phyloP scores from a whole-genome alignment of 2,113 vertebrate species.

The Percopsis transmontana region DNA sequence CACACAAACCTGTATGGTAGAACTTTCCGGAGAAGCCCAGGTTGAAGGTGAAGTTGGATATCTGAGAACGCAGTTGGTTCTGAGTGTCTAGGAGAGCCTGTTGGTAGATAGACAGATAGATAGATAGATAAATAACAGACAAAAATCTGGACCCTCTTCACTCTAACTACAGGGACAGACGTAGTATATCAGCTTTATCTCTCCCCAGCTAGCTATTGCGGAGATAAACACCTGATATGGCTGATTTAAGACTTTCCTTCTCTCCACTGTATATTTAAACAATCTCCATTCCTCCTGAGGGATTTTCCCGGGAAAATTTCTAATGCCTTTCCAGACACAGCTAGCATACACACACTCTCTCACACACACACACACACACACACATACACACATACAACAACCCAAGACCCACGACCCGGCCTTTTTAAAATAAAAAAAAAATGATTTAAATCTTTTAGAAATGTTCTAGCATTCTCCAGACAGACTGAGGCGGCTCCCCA shows the following conservation, averaged over 20 bases:
- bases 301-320: background rate
- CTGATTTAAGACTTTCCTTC: conserved; percentile 2
- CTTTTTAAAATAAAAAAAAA: too few relatives aligned
- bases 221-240: conserved; percentile 26
- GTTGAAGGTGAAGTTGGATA: conserved; percentile 81
- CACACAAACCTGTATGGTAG: conserved; percentile 76
- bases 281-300: conserved; percentile 12
- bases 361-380: background rate
- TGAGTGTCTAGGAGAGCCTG: conserved; percentile 78
- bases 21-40: conserved; percentile 80
- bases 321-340: background rate
- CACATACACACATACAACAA: background rate
- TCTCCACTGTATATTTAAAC: conserved; percentile 33
- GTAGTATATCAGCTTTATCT: conserved; percentile 17
- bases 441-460: conserved; percentile 1
- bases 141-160: background rate
- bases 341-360: background rate
- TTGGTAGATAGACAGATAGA: conserved; percentile 25
- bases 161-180: background rate
- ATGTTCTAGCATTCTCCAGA: conserved; percentile 6
- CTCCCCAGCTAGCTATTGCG: conserved; percentile 3
- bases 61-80: conserved; percentile 72
- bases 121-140: conserved; percentile 28
- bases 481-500: conserved; percentile 22
- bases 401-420: background rate